Evolutionary conservation across 30 jellyfish, hydroid and myxozoan species (phyloP), one percentile per base, ranked within the genome.

Genomic region (Cassiopea andromeda): DNA sequence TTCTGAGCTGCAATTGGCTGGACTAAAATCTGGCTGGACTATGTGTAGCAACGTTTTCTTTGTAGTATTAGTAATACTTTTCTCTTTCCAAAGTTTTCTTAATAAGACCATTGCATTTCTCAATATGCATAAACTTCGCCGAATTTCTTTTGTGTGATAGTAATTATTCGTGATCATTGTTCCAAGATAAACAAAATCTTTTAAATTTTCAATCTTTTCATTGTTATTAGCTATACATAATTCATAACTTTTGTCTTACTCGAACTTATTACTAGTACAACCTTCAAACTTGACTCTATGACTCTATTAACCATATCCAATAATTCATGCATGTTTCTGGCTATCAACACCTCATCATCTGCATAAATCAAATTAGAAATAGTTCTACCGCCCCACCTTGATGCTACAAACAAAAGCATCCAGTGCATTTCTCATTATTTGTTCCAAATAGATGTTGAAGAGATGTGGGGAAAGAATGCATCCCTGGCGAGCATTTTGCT

Each of bases 1-100:
- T 43, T 84, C 92, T 47, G 85, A 70, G 14, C 85, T 69, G 74
- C 72, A 84, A 67, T 77, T 27, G 38, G 92, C 92, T 44, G 72
- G 71, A 59, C 73, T 64, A 64, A 64, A 64, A 27, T 5, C 73
- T 17, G n/a, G n/a, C n/a, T n/a, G n/a, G n/a, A 64, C 14, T 46
- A 78, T 18, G 80, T 45, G 6, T 19, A 81, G 81, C 69, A 81
- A 70, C 69, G 69, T 81, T 49, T 60, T 1, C 70, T 81, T 81
- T 81, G 67, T 81, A 47, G 57, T 45, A 3, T 14, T 19, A 18
- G 69, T 19, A 19, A 81, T 27, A 27, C 38, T 27, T 27, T 27
- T 27, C 10, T 54, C 12, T 54, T 54, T 54, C 64, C 10, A 54
- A 3, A 54, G 7, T 6, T 54, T 54, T 54, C 64, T 54, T 54